These are phyloP conservation scores for Cheirogaleus major DNA, from an alignment of 2,797 vertebrate species.

Conservation along the genomic window DNA sequence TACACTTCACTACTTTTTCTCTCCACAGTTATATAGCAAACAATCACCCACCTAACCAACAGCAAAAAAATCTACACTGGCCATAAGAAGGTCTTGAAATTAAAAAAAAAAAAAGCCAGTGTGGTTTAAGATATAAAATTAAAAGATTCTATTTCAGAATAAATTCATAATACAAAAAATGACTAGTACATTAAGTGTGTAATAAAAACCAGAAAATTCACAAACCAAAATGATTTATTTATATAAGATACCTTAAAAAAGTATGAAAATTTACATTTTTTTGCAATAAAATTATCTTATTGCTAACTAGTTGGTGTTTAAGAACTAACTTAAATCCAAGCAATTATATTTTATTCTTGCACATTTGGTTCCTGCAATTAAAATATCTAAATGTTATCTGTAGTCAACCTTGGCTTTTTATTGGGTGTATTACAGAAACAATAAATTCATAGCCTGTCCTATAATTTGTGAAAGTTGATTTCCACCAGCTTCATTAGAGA, in stretches of 20 bases:
- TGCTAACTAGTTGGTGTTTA: background rate
- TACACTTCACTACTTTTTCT: background rate
- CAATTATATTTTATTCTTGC: background rate
- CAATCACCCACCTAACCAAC: background rate
- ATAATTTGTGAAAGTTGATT: background rate
- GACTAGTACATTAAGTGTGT: background rate
- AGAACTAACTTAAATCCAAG: background rate
- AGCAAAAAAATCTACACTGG: background rate
- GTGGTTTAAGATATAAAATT: slow-evolving; percentile 29
- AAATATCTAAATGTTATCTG: background rate
- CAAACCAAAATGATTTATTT: background rate
- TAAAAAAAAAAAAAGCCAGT: background rate
- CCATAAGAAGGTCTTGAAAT: background rate
- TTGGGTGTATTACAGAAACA: background rate
- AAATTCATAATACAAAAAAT: slow-evolving; percentile 20
- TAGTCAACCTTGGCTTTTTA: background rate
- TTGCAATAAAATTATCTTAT: background rate
- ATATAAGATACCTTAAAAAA: background rate
- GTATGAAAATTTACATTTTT: background rate
- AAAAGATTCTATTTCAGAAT: slow-evolving; percentile 40
- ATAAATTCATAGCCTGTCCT: background rate
- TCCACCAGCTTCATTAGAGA: background rate
- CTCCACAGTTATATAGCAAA: background rate
- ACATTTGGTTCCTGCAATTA: background rate
- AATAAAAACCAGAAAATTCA: slow-evolving; percentile 36